Conservation (phyloP, 2,797 vertebrate genomes). For the Microctenopoma steveboyesi region DNA sequence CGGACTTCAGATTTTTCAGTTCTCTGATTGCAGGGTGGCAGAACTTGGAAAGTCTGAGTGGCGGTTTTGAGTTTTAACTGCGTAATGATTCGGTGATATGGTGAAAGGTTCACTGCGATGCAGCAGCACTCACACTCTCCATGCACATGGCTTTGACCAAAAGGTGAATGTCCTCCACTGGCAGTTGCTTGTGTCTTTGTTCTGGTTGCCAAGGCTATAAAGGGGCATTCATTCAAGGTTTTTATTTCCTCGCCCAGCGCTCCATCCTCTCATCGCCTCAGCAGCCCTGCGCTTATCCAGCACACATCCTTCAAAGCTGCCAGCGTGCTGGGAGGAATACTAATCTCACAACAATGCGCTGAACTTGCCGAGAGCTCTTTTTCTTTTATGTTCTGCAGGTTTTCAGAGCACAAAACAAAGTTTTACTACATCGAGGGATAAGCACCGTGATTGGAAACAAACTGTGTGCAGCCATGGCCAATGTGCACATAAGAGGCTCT, state of each 20-base stretch:
- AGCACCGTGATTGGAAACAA: background rate
- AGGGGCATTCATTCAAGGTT: constrained; percentile 32
- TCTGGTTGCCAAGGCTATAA: constrained; percentile 51
- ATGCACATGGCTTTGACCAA: constrained; percentile 7
- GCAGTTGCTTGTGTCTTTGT: constrained; percentile 49
- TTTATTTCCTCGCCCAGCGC: constrained; percentile 37
- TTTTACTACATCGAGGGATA: background rate
- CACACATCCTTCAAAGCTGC: constrained; percentile 33
- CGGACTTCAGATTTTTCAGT: constrained; percentile 63
- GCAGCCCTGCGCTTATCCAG: constrained; percentile 13
- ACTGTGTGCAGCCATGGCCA: background rate
- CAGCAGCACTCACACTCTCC: background rate
- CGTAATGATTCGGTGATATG: constrained; percentile 31
- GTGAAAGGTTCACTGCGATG: constrained; percentile 2
- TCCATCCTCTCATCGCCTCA: constrained; percentile 21
- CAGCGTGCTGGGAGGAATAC: constrained; percentile 50
- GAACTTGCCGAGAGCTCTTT: background rate
- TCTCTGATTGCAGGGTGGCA: constrained; percentile 66
- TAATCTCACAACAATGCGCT: constrained; percentile 45
- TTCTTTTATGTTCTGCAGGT: constrained; percentile 1
- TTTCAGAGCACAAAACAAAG: constrained; percentile 3
- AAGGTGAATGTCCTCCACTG: constrained; percentile 22
- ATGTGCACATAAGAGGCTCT: background rate
- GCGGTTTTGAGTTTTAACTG: constrained; percentile 42
- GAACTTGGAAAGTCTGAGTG: constrained; percentile 25